Evolutionary conservation across 2,113 vertebrate species (phyloP).

Genomic region (Pomatorhinus ruficollis): DNA sequence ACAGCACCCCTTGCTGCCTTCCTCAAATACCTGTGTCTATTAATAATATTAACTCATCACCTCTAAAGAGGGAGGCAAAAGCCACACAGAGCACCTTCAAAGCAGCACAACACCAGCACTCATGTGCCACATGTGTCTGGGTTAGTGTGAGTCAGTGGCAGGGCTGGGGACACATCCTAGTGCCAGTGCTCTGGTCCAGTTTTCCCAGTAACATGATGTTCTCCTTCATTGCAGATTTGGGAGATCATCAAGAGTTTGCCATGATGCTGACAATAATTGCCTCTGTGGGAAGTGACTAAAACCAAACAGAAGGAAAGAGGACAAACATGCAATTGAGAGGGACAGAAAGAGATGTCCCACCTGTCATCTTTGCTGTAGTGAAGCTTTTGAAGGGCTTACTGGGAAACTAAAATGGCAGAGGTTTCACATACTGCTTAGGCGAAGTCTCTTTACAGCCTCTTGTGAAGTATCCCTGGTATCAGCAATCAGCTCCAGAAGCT

Average conservation of each 20-base stretch:
- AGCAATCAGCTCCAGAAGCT: background rate
- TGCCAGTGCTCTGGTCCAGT: background rate
- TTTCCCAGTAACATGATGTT: background rate
- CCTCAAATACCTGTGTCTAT: background rate
- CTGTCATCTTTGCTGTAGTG: background rate
- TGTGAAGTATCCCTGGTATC: background rate
- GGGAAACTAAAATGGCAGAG: background rate
- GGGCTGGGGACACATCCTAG: background rate
- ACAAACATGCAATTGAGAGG: background rate
- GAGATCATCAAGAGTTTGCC: background rate
- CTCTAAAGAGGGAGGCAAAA: background rate
- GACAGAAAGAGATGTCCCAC: background rate
- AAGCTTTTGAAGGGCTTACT: background rate
- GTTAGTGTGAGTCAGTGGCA: background rate
- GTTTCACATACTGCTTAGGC: background rate
- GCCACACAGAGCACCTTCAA: background rate
- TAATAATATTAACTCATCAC: background rate
- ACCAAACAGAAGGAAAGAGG: background rate
- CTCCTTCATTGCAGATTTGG: slow-evolving; percentile 11
- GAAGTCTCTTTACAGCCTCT: background rate
- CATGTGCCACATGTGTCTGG: accelerated
- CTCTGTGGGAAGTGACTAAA: background rate
- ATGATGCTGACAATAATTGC: background rate
- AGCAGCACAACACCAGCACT: background rate
- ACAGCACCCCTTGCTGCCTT: background rate